Evolutionary conservation across 2,888 invertebrate species (phyloP), one percentile per base, ranked within the genome.

Genomic region (Trissolcus brochymenae): DNA sequence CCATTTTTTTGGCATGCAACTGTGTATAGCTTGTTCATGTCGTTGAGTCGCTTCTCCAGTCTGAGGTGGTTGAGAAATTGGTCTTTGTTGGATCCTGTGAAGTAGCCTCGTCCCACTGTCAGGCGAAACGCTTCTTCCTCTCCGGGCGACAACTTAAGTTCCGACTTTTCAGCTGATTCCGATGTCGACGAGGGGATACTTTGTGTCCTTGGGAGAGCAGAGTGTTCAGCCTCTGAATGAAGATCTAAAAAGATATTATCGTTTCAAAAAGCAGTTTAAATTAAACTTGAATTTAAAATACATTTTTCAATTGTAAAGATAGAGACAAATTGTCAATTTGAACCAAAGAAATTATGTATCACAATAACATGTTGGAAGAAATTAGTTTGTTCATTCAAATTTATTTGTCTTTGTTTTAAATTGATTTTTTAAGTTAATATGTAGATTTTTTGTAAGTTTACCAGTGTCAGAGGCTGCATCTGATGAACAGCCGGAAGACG

Each of bases 11-110:
- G 80, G 76, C 83, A 82, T n/a, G 80, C 80, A 9, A 82, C 70
- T 9, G 82, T 84, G 65, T 83, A 83, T 64, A 82, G 84, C 60
- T 84, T 84, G 71, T 83, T 85, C 43, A 85, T 77, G 56, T 84
- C 86, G 67, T 84, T 86, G 13, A 86, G 79, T 65, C 85, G 78
- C 62, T 87, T 87, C 70, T 87, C 86, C 73, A 87, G 72, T 66
- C 86, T 82, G 35, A 87, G 81, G 56, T 87, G 84, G 78, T 87
- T 87, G 41, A 87, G 81, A 73, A 87, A 87, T 79, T 82, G 82
- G 73, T 87, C 85, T 62, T 87, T 87, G 62, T 87, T 86, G 65
- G 86, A 85, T n/a, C 84, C 83, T 41, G 84, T 83, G 50, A 87
- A 86, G 70, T 85, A 81, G 11, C 86, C 86, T 1, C 86, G 79